These are phyloP conservation scores for Ochropleura plecta DNA, from an alignment of 2,888 invertebrate species.

Conservation along the genomic window DNA sequence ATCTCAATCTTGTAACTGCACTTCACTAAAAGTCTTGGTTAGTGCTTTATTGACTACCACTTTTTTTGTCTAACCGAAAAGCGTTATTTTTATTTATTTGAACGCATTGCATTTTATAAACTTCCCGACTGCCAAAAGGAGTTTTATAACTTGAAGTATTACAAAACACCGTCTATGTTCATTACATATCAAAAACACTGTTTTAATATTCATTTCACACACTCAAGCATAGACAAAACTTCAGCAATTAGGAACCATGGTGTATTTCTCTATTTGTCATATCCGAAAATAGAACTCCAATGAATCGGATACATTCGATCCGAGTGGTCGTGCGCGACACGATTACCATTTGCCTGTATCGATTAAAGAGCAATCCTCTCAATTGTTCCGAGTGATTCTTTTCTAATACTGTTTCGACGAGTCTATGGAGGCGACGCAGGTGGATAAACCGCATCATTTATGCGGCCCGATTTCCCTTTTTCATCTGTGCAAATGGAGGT, in stretches of 20 bases:
- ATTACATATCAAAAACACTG: neutral
- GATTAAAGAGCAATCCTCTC: constrained; percentile 36
- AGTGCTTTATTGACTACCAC: neutral
- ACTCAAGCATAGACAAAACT: constrained; percentile 21
- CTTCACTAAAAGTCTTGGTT: neutral
- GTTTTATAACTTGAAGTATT: constrained; percentile 5
- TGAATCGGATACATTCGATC: constrained; percentile 23
- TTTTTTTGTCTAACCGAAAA: neutral
- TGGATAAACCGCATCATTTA: constrained; percentile 30
- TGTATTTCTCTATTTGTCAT: constrained; percentile 32
- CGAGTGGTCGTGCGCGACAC: constrained; percentile 16
- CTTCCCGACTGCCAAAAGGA: too few relatives aligned
- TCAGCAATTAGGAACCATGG: constrained; percentile 22
- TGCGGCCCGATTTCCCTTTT: constrained; percentile 22
- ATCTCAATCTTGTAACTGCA: neutral
- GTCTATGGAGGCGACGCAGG: neutral
- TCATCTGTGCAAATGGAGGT: constrained; percentile 34
- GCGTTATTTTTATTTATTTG: too few relatives aligned
- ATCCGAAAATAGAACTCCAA: constrained; percentile 28
- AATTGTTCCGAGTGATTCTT: constrained; percentile 42
- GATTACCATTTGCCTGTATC: constrained; percentile 24
- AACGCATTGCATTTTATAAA: too few relatives aligned
- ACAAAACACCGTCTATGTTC: constrained; percentile 1
- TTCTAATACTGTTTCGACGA: constrained; percentile 2
- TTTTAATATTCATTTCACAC: neutral